phyloP scores from a whole-genome alignment of 92 coral and sea anemone species.

The Plumapathes pennacea region DNA sequence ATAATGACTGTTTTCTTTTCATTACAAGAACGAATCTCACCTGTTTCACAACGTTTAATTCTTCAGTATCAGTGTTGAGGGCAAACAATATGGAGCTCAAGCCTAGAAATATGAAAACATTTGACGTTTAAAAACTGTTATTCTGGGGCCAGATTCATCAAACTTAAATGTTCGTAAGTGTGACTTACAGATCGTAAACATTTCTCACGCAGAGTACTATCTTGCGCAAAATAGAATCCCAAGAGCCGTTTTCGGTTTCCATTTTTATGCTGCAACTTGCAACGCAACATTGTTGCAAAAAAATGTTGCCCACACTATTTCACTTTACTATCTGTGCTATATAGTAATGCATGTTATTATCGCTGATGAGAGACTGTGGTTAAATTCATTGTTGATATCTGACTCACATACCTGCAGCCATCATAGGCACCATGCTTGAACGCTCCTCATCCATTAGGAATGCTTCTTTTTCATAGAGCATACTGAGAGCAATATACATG shows the following conservation, averaged over 20 bases:
- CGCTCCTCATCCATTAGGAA: constrained; percentile 92
- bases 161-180: too few relatives aligned
- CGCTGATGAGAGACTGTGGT: not conserved
- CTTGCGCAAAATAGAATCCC: too few relatives aligned
- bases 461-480: constrained; percentile 80
- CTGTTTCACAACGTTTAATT: constrained; percentile 78
- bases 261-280: too few relatives aligned
- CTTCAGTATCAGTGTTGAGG: constrained; percentile 83
- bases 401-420: constrained; percentile 77
- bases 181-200: too few relatives aligned
- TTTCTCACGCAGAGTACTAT: too few relatives aligned
- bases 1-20: not conserved
- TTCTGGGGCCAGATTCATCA: too few relatives aligned
- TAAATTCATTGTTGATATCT: not conserved
- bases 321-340: not conserved
- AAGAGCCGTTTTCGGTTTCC: too few relatives aligned
- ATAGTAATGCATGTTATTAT: not conserved
- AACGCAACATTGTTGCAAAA: too few relatives aligned
- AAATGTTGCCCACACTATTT: not conserved
- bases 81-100: constrained; percentile 94
- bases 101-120: constrained; percentile 62
- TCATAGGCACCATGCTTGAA: constrained; percentile 99
- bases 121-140: too few relatives aligned
- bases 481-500: too few relatives aligned
- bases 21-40: constrained; percentile 32